Evolutionary conservation across 2,797 vertebrate genomes (phyloP), one percentile per base, ranked within the genome.

Genomic region (Smutsia temminckii): DNA sequence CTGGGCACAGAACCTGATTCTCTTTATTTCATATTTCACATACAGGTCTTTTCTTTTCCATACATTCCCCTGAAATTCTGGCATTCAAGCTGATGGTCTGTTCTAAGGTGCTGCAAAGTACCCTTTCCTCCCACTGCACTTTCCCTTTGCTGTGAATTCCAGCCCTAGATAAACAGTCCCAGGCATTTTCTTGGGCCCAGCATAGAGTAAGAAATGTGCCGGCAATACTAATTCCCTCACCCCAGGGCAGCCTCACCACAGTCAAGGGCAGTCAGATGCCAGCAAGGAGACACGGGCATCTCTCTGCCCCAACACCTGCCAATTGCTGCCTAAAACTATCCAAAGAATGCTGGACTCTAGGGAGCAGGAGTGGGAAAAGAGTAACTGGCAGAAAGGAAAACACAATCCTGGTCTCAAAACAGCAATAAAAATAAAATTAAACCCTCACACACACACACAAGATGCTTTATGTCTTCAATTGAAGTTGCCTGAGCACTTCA

Each of bases 341-440:
- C 97, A 79, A 97, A 94, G 95, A 89, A 93, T 34, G 69, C 66
- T 55, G 46, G 64, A 77, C 89, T 97, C 95, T 80, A 93, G 96
- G 3, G 88, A 92, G 21, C 32, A 3, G 32, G 87, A 97, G 96
- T 96, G 96, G 91, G 90, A 96, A 97, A 97, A 97, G 96, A 55
- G 91, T 96, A 97, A 94, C 91, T 84, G 1, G 37, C 93, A 96
- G 96, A 97, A 98, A 84, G 93, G 95, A 97, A 98, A 98, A 97
- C 79, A 95, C 53, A 96, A 91, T 96, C 97, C 91, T 93, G 94
- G 96, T 95, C 94, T 98, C 94, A 95, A 98, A 92, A 93, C n/a
- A 78, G 96, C 85, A 95, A 91, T 96, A 96, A 97, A 98, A 97
- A 96, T 87, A 95, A 97, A 98, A 96, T 96, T 94, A 97, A 97